Base-by-base conservation (phyloP, 2,113 vertebrate genomes). In the Morone saxatilis region DNA sequence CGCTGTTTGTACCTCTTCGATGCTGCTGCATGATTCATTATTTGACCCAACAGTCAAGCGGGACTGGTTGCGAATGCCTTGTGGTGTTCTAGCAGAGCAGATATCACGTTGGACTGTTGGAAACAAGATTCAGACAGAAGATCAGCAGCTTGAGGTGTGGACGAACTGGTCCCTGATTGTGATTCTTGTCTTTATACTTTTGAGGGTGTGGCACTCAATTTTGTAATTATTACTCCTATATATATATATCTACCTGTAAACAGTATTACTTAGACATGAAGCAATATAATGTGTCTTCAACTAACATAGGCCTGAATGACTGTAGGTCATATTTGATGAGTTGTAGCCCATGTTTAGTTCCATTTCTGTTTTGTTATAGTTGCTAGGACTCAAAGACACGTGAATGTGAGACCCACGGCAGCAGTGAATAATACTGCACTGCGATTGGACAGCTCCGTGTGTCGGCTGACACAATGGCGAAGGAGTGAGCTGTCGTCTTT, bases 401-500 rank as follows among this genome's bases (percentile, higher is more conserved):
- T 90, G 93, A 95, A 94, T 95, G 94, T 94, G 90, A 93, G 92
- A 94, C 93, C 94, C 95, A 95, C 91, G 92, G 92, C 94, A 96
- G 93, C 94, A 81, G 95, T 93, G 94, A 95, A 95, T 91, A 84
- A 84, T 92, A 93, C 94, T 96, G 95, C 95, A 95, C 95, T 96
- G 95, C 76, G 91, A 96, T 95, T 95, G 93, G 92, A 93, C 94
- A 56, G 95, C 94, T 96, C 94, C 90, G 65, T 94, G 94, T 95
- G 95, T 95, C 91, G 8, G 65, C 79, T 76, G 90, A 92, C 92
- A 94, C 94, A 94, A 83, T 78, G 92, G 87, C 66, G 91, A 93
- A 95, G 89, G 91, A 93, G 92, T 87, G 94, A 95, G 95, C 95
- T 94, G 95, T 93, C 88, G 89, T 94, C 95, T 96, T 96, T 96